Conservation (phyloP, 92 coral and sea anemone genomes). For the Epizoanthus fatuus region DNA sequence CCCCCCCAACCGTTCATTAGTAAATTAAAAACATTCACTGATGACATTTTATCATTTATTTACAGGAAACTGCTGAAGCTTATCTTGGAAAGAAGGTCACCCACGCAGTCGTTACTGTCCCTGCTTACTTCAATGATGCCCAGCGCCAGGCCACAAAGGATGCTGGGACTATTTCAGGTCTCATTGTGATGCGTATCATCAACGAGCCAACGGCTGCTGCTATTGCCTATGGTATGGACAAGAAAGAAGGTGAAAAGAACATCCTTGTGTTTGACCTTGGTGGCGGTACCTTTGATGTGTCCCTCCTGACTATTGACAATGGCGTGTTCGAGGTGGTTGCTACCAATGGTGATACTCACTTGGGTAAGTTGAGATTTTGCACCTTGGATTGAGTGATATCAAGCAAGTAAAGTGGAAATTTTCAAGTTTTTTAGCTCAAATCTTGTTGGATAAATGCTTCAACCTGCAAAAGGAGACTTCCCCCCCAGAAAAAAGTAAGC, state of each 20-base stretch:
- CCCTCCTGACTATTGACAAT: constrained; percentile 96
- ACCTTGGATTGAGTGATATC: not conserved
- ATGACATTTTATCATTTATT: not conserved
- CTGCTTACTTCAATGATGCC: constrained; percentile 98
- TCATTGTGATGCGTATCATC: constrained; percentile 96
- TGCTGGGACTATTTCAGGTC: constrained; percentile 97
- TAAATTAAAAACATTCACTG: not conserved
- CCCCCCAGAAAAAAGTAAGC: no score
- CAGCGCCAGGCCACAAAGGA: constrained; percentile 99
- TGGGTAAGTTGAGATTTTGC: constrained; percentile 74
- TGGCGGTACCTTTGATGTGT: constrained; percentile 99
- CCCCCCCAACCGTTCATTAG: no score
- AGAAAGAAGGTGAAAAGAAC: constrained; percentile 98
- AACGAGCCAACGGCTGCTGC: constrained; percentile 99
- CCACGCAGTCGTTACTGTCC: constrained; percentile 99
- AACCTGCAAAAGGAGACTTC: no score
- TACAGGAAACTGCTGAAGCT: constrained; percentile 98
- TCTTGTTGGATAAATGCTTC: no score
- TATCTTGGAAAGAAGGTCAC: constrained; percentile 98
- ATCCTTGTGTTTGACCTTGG: constrained; percentile 98
- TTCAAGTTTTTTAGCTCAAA: not conserved
- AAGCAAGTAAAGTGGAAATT: no score
- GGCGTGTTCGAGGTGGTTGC: constrained; percentile 98
- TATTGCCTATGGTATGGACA: constrained; percentile 98
- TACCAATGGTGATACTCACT: constrained; percentile 99